Percentiles rank a stretch among this genome's conserved stretches.
Evolutionary conservation across 2,797 vertebrate species (phyloP).

Genomic region (Sciaenops ocellatus): DNA sequence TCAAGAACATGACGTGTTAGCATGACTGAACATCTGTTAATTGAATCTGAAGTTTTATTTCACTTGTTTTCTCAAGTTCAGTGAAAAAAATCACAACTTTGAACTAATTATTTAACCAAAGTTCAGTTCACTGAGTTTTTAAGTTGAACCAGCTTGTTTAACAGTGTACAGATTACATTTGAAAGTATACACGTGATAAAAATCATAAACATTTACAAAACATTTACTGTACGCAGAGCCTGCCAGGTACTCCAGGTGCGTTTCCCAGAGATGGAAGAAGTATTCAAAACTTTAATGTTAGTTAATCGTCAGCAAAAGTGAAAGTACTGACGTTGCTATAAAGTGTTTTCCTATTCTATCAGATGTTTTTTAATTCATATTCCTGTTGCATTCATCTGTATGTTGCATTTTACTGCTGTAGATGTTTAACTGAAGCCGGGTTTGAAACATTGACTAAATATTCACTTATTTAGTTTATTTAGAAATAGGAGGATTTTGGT

Average conservation of each 20-base stretch:
- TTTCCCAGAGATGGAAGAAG: not conserved
- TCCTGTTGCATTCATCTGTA: no score
- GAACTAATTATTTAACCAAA: no score
- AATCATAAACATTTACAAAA: slow-evolving; percentile 72
- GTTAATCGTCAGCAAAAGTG: no score
- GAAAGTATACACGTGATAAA: slow-evolving; percentile 71
- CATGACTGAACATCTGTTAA: not conserved
- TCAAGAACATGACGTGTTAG: not conserved
- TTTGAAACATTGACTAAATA: no score
- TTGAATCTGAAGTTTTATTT: not conserved
- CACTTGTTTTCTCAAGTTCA: not conserved
- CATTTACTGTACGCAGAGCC: slow-evolving; percentile 35
- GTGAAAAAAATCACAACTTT: not conserved
- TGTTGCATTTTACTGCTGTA: no score
- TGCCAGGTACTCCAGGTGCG: not conserved
- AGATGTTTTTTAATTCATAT: no score
- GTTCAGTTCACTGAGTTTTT: not conserved
- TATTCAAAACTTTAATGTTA: no score
- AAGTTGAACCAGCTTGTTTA: slow-evolving; percentile 10
- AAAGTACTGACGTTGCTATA: no score
- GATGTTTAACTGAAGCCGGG: no score
- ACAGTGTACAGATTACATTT: slow-evolving; percentile 74
- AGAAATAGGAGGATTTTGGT: no score
- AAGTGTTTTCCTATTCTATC: no score
- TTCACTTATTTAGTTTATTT: no score